Evolutionary conservation across 2,888 invertebrate genomes (phyloP).

Genomic region (Nezara viridula): DNA sequence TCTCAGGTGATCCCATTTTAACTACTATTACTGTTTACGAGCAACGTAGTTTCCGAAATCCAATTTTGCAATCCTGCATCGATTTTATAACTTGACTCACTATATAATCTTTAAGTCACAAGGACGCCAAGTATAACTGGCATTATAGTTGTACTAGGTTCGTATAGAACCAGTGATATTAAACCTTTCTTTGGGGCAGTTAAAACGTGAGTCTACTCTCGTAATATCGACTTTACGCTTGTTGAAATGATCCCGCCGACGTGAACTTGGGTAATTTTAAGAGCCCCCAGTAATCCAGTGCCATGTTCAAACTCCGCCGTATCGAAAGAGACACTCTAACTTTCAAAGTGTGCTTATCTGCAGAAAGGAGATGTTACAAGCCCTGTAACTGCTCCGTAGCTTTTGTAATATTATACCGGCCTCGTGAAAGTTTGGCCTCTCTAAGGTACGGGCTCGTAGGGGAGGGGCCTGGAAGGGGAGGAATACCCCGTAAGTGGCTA

Average conservation of each 20-base stretch:
- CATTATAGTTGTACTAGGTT: background rate
- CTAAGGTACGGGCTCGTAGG: background rate
- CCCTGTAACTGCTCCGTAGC: constrained; percentile 50
- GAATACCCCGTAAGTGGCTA: background rate
- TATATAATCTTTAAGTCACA: background rate
- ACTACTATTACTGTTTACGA: too few species aligned
- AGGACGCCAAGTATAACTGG: background rate
- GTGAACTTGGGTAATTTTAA: constrained; percentile 52
- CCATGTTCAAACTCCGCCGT: constrained; percentile 51
- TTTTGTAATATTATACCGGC: constrained; percentile 48
- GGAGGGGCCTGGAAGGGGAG: background rate
- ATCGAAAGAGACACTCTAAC: constrained; percentile 53
- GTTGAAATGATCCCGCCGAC: constrained; percentile 42
- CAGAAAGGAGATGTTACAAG: constrained; percentile 48
- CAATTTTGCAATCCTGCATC: background rate
- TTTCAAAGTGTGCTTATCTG: constrained; percentile 54
- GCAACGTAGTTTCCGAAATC: background rate
- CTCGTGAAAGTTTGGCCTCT: constrained; percentile 18
- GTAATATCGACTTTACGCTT: constrained; percentile 30
- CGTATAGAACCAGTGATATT: background rate
- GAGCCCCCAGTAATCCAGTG: constrained; percentile 35
- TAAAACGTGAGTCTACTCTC: constrained; percentile 34
- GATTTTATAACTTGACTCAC: background rate
- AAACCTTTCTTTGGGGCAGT: constrained; percentile 30
- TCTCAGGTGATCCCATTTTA: too few species aligned